These are phyloP conservation scores for Dipodomys stephensi DNA, from an alignment of 2,113 vertebrate genomes.

Conservation along the genomic window DNA sequence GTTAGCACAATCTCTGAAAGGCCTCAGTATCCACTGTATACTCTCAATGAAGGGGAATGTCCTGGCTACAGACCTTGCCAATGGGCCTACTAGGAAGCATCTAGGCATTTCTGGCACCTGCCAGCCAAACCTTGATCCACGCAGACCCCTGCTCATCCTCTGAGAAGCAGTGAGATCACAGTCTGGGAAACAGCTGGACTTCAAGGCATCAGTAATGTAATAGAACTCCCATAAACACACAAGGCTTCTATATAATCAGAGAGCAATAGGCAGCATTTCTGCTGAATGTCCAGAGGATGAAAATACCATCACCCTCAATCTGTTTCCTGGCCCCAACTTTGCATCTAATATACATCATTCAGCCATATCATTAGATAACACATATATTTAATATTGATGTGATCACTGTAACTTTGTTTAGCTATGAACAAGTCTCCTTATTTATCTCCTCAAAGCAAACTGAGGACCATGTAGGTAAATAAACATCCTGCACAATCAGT, in stretches of 20 bases:
- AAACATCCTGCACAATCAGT: conserved; percentile 44
- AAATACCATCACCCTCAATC: conserved; percentile 50
- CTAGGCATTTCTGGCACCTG: conserved; percentile 51
- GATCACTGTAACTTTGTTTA: not conserved
- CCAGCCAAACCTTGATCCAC: conserved; percentile 58
- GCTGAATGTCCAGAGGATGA: not conserved
- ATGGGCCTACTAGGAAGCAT: not conserved
- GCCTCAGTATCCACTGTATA: not conserved
- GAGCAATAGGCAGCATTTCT: not conserved
- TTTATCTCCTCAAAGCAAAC: conserved; percentile 30
- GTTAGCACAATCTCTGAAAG: not conserved
- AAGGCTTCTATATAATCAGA: conserved; percentile 46
- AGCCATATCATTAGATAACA: conserved; percentile 31
- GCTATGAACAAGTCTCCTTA: conserved; percentile 11
- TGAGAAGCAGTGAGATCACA: conserved; percentile 58
- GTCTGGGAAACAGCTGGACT: not conserved
- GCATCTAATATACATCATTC: conserved; percentile 46
- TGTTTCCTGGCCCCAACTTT: conserved; percentile 54
- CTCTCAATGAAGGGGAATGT: not conserved
- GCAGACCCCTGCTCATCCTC: conserved; percentile 60
- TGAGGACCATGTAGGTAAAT: conserved; percentile 66
- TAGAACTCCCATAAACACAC: conserved; percentile 50
- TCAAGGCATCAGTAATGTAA: conserved; percentile 68
- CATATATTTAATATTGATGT: conserved; percentile 41
- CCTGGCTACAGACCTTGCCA: not conserved